phyloP scores from a whole-genome alignment of 2,113 vertebrate genomes.

The Dissostichus mawsoni region DNA sequence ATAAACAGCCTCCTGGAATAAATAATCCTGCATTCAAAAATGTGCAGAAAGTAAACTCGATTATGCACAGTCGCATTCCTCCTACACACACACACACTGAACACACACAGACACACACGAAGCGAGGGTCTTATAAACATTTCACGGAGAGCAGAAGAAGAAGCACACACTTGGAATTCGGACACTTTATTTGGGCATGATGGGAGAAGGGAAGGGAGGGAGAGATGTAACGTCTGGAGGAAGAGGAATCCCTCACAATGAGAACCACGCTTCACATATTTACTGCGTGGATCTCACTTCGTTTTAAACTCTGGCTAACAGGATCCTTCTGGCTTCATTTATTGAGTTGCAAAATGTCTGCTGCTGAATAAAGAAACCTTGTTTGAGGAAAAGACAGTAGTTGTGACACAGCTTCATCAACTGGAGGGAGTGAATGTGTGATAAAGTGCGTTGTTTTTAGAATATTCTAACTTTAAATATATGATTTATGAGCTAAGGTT shows the following conservation, averaged over 20 bases:
- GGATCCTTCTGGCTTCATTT: slow-evolving; percentile 18
- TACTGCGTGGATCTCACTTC: background rate
- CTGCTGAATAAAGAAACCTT: slow-evolving; percentile 1
- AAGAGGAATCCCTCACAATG: slow-evolving; percentile 69
- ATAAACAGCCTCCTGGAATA: slow-evolving; percentile 27
- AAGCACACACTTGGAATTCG: slow-evolving; percentile 79
- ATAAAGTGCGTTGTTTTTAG: slow-evolving; percentile 19
- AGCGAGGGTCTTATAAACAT: slow-evolving; percentile 82
- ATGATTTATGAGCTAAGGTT: background rate
- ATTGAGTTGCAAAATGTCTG: background rate
- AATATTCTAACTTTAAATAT: background rate
- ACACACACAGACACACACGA: slow-evolving; percentile 28
- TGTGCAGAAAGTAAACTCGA: slow-evolving; percentile 18
- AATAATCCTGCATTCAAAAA: slow-evolving; percentile 4
- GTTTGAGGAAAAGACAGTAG: slow-evolving; percentile 10
- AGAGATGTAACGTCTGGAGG: slow-evolving; percentile 53
- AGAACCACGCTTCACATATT: slow-evolving; percentile 55
- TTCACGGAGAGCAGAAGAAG: slow-evolving; percentile 73
- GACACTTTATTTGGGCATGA: slow-evolving; percentile 89
- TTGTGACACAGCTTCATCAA: slow-evolving; percentile 2
- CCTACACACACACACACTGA: too few species aligned
- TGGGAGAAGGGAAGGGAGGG: slow-evolving; percentile 62
- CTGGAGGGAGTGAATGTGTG: background rate
- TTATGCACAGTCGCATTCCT: slow-evolving; percentile 10
- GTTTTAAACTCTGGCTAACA: slow-evolving; percentile 23